A percentile compares a stretch with the other conserved stretches of the same genome.
Evolutionary conservation across 2,113 vertebrate genomes (phyloP).

Genomic region (Notothenia coriiceps): DNA sequence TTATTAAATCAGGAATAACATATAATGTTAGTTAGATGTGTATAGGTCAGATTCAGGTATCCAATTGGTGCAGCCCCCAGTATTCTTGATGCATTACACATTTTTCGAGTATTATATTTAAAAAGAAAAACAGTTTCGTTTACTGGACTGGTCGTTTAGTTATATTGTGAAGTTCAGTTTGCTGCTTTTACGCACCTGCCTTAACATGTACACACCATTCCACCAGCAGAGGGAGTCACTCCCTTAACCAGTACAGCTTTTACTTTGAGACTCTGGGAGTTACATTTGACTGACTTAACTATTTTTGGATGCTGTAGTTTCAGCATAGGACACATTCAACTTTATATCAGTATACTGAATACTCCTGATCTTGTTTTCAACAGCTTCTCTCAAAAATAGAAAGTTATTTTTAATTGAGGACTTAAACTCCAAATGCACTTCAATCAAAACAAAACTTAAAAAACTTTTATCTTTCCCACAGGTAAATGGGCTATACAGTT

Average conservation of each 20-base stretch:
- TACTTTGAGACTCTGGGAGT: not conserved
- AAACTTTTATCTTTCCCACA: no score
- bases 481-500: not conserved
- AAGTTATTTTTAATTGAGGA: not conserved
- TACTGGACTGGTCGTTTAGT: not conserved
- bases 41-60: not conserved
- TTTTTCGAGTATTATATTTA: no score
- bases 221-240: conserved; percentile 69
- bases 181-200: conserved; percentile 57
- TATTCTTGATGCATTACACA: not conserved
- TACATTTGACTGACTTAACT: not conserved
- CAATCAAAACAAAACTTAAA: no score
- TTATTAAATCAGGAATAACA: not conserved
- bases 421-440: not conserved
- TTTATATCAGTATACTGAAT: not conserved
- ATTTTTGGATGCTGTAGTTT: conserved; percentile 12
- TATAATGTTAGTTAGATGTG: not conserved
- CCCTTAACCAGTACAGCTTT: not conserved
- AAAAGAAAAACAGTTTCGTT: not conserved
- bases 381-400: not conserved
- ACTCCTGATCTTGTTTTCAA: not conserved
- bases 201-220: conserved; percentile 7
- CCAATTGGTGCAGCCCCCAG: not conserved
- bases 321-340: not conserved
- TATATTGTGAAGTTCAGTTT: not conserved